Evolutionary conservation across 2,888 invertebrate species (phyloP).

Genomic region (Camponotus fellah): DNA sequence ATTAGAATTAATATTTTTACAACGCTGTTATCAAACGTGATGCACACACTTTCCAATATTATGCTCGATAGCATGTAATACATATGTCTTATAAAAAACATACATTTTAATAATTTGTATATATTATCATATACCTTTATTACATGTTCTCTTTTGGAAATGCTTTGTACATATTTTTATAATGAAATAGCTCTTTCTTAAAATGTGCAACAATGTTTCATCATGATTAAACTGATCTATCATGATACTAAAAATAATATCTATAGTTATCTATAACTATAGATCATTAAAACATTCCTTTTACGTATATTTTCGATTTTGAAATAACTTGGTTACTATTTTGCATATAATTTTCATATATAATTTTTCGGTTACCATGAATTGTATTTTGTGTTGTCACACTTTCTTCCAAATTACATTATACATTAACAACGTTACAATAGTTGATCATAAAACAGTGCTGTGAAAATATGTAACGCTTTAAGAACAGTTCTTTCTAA

Average conservation of each 20-base stretch:
- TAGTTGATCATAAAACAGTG: conserved; percentile 13
- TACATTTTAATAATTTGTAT: conserved; percentile 17
- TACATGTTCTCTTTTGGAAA: conserved; percentile 31
- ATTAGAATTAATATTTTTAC: conserved; percentile 20
- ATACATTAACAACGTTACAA: conserved; percentile 17
- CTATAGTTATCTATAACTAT: conserved; percentile 23
- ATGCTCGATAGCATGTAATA: conserved; percentile 19
- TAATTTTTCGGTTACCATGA: not conserved
- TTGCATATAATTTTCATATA: not conserved
- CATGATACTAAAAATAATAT: conserved; percentile 44
- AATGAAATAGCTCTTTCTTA: conserved; percentile 28
- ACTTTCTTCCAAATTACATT: conserved; percentile 20
- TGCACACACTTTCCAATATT: conserved; percentile 21
- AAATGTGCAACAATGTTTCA: conserved; percentile 37
- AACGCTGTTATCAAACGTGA: conserved; percentile 21
- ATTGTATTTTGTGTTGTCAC: conserved; percentile 5
- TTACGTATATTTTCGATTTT: conserved; percentile 18
- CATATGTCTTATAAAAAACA: conserved; percentile 47
- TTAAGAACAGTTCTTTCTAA: conserved; percentile 18
- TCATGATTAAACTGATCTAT: not conserved
- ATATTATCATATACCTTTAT: conserved; percentile 22
- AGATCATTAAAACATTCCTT: conserved; percentile 45
- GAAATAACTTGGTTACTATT: conserved; percentile 33
- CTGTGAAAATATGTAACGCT: conserved; percentile 39
- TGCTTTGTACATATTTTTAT: conserved; percentile 51